Base-by-base conservation (phyloP, 2,797 vertebrate species). In the Tarsius wallacei region DNA sequence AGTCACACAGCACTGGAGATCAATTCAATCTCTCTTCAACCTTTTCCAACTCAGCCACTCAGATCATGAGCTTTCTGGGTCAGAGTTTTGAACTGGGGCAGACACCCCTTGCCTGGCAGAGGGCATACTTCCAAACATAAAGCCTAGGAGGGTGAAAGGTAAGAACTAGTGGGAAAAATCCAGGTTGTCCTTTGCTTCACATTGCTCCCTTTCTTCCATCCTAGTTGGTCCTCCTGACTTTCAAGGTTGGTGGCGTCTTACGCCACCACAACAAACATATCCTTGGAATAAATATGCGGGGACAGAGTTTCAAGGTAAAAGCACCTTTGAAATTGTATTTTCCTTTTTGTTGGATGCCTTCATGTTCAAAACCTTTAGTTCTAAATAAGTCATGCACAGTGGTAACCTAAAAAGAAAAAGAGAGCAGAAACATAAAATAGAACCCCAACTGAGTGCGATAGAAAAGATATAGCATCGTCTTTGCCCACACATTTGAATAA, bases 291-390 rank as follows among this genome's bases (percentile, higher is more conserved):
- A 83, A 73, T 53, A 91, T n/a, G 71, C 85, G 17, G 5, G 77
- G 17, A 42, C 28, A 81, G 7, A 86, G 61, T 81, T 28, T 77
- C n/a, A 86, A 92, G 68, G 21, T 91, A 22, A 89, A 93, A 94
- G 86, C 12, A 84, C 0, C 31, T 66, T 17, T 51, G 74, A 90
- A 92, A 36, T 53, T 64, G 17, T 9, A 80, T 42, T 49, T 87
- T 85, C 42, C 42, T 85, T 70, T 94, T 93, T 77, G 36, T 68
- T 84, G 10, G 21, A 17, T 64, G 7, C 1, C 42, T 91, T 81
- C 80, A 57, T 78, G 21, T n/a, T 91, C 14, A 89, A 64, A 95
- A 49, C 42, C 83, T 83, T 92, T 21, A 74, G 47, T 84, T 96
- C 26, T 83, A 63, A 87, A 28, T 93, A 83, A 85, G 3, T 70